These are phyloP conservation scores for Mohoua ochrocephala DNA, from an alignment of 2,113 vertebrate genomes.

Conservation along the genomic window DNA sequence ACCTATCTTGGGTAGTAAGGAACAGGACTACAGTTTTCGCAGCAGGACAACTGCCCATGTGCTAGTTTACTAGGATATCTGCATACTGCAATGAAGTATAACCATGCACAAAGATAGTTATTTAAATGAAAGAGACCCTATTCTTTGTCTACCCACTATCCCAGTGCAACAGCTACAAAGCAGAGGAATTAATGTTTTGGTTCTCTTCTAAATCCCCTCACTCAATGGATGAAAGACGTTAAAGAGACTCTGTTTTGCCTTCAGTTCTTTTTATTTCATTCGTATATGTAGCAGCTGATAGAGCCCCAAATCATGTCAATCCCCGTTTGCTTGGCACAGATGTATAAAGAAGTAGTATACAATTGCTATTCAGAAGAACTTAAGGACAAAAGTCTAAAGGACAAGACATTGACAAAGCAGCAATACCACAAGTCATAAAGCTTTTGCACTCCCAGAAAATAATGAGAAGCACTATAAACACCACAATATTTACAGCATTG, in stretches of 20 bases:
- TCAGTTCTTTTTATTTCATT: conserved; percentile 26
- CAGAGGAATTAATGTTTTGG: conserved; percentile 30
- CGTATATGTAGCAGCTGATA: conserved; percentile 15
- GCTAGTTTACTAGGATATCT: background rate
- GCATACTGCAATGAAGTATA: background rate
- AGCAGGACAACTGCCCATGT: background rate
- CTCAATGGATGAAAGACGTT: background rate
- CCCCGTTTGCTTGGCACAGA: background rate
- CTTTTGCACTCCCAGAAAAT: background rate
- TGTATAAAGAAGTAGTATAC: background rate
- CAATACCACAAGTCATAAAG: background rate
- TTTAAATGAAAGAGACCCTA: background rate
- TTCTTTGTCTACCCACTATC: background rate
- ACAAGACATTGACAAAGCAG: background rate
- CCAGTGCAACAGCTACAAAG: conserved; percentile 23
- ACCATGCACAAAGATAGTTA: background rate
- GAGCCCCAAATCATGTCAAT: background rate
- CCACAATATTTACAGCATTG: background rate
- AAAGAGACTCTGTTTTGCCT: conserved; percentile 21
- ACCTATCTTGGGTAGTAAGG: background rate
- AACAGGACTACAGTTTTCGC: background rate
- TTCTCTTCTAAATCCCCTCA: conserved; percentile 23
- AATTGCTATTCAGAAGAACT: conserved; percentile 2
- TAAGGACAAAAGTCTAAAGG: conserved; percentile 18
- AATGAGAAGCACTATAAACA: background rate